Percentiles rank a stretch among this genome's conserved stretches.
Conservation (phyloP, 30 jellyfish, hydroid and myxozoan species). For the Aurelia aurita region DNA sequence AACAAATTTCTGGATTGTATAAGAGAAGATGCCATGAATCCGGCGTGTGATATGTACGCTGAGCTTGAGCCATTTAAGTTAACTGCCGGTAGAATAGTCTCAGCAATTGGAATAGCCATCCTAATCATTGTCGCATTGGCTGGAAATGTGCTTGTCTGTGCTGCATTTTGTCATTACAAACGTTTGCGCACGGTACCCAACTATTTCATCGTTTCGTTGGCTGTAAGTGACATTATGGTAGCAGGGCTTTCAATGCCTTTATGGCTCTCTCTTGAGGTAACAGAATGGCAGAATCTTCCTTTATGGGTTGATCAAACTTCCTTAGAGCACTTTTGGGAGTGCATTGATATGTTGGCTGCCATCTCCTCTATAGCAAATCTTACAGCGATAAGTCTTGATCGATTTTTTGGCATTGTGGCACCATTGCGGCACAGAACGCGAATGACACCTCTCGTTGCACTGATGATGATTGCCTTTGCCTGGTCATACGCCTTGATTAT, state of each 20-base stretch:
- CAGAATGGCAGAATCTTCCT: constrained; percentile 64
- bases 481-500: constrained; percentile 86
- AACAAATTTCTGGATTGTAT: neutral
- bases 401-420: constrained; percentile 87
- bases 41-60: constrained; percentile 7
- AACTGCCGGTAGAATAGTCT: constrained; percentile 60
- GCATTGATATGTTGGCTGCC: constrained; percentile 84
- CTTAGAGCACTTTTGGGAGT: constrained; percentile 56
- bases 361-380: constrained; percentile 90
- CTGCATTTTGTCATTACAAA: constrained; percentile 84
- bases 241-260: constrained; percentile 98
- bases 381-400: constrained; percentile 88
- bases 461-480: constrained; percentile 56
- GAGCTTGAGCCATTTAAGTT: constrained; percentile 27
- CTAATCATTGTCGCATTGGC: constrained; percentile 74
- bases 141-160: constrained; percentile 91
- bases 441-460: constrained; percentile 73
- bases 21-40: neutral
- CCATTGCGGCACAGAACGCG: constrained; percentile 92
- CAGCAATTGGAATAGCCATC: constrained; percentile 74
- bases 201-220: constrained; percentile 88
- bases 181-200: constrained; percentile 80
- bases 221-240: constrained; percentile 84
- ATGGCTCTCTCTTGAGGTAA: constrained; percentile 79
- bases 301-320: constrained; percentile 21